Conservation (phyloP, 1,140 invertebrate genomes). For the Ridgeia piscesae region DNA sequence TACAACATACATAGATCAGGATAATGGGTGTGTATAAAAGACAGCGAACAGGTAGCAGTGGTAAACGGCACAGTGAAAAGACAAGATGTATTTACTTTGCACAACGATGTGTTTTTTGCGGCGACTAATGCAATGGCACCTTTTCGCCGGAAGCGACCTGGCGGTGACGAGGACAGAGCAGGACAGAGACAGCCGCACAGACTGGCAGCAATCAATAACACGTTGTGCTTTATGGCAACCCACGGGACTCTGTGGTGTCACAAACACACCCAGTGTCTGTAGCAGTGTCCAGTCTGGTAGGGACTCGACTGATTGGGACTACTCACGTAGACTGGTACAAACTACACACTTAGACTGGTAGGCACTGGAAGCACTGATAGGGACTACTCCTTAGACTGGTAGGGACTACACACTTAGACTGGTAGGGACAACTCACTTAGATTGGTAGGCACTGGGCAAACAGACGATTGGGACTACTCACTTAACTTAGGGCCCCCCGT, state of each 20-base stretch:
- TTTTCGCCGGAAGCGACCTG: neutral
- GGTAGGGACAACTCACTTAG: too few relatives aligned
- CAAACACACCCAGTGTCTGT: neutral
- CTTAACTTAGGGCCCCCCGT: too few relatives aligned
- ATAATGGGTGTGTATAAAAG: neutral
- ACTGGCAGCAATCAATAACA: neutral
- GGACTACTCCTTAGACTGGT: too few relatives aligned
- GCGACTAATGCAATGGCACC: neutral
- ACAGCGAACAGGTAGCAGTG: neutral
- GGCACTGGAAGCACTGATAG: too few relatives aligned
- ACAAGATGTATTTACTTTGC: neutral
- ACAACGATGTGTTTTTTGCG: neutral
- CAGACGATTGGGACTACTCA: too few relatives aligned
- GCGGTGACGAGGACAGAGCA: neutral
- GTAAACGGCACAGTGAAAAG: neutral
- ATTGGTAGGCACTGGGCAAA: too few relatives aligned
- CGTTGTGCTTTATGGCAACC: neutral
- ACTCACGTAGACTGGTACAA: too few relatives aligned
- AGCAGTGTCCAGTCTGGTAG: neutral
- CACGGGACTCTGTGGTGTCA: neutral
- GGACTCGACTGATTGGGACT: too few relatives aligned
- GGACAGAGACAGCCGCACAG: neutral
- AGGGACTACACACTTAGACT: too few relatives aligned
- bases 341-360: too few relatives aligned
- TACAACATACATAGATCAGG: neutral